Percentiles rank a stretch among this genome's conserved stretches.
Evolutionary conservation across 2,113 vertebrate genomes (phyloP).

Genomic region (Hippocampus guttulatus): DNA sequence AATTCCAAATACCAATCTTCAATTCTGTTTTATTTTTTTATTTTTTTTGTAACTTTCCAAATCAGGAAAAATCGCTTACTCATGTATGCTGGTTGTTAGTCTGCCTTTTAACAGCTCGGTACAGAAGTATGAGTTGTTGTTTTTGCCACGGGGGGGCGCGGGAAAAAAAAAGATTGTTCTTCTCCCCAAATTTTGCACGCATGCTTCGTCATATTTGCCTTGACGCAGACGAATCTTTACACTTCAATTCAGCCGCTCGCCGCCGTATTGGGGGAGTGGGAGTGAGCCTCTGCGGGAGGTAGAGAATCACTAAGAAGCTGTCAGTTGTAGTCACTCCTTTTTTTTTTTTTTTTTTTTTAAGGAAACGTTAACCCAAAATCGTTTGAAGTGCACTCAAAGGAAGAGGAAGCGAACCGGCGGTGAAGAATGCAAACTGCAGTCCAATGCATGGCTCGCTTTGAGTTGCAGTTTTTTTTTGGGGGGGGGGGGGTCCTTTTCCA

Average conservation of each 20-base stretch:
- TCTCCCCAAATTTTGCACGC: conserved; percentile 4
- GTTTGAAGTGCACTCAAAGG: conserved; percentile 22
- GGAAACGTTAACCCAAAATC: conserved; percentile 25
- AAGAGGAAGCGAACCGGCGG: conserved; percentile 28
- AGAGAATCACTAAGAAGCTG: conserved; percentile 30
- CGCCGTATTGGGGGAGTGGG: conserved; percentile 15
- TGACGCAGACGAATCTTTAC: conserved; percentile 15
- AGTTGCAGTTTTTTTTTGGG: conserved; percentile 9
- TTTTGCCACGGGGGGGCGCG: background rate
- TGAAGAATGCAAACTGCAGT: conserved; percentile 33
- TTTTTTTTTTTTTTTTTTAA: background rate
- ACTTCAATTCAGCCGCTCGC: conserved; percentile 19
- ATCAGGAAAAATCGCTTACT: background rate
- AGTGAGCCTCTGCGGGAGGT: conserved; percentile 15
- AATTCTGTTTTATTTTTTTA: background rate
- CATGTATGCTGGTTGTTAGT: conserved; percentile 1
- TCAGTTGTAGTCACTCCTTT: conserved; percentile 21
- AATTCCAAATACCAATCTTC: background rate
- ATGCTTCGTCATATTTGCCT: background rate
- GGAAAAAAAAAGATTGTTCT: background rate
- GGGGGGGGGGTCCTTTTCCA: conserved; percentile 1
- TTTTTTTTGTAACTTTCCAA: background rate
- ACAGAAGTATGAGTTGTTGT: background rate
- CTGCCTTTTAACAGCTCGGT: background rate
- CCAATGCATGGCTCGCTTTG: conserved; percentile 51